Conservation (phyloP, 2,113 vertebrate species). For the Ctenomys sociabilis region DNA sequence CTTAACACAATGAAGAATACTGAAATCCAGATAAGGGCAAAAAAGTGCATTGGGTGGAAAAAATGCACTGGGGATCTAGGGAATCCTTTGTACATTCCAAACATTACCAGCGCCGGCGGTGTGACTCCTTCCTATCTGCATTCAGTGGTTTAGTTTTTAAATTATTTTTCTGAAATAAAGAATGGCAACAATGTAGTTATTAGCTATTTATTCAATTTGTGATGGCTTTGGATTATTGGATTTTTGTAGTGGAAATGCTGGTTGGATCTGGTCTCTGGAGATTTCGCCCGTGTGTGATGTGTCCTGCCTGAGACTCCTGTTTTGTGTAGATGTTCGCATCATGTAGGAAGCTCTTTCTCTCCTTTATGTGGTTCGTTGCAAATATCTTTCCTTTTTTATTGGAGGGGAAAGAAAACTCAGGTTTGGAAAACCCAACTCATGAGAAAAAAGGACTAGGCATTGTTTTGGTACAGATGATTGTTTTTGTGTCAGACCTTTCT, state of each 20-base stretch:
- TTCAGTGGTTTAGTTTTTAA: slow-evolving; percentile 44
- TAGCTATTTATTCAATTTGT: slow-evolving; percentile 39
- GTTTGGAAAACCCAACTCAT: slow-evolving; percentile 9
- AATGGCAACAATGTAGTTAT: slow-evolving; percentile 16
- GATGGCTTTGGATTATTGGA: background rate
- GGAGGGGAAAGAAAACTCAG: background rate
- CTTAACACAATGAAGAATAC: background rate
- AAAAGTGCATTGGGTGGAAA: background rate
- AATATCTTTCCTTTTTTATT: slow-evolving; percentile 56
- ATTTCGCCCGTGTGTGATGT: background rate
- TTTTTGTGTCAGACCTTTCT: background rate
- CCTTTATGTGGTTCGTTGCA: background rate
- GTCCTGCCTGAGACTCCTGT: slow-evolving; percentile 2
- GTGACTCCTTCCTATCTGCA: background rate
- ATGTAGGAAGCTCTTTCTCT: background rate
- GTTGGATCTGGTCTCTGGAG: slow-evolving; percentile 10
- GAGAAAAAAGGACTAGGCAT: background rate
- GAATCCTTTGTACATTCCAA: slow-evolving; percentile 4
- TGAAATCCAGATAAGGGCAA: slow-evolving; percentile 21
- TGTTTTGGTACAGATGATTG: background rate
- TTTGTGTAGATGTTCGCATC: background rate
- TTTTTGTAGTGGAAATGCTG: background rate
- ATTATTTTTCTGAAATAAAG: slow-evolving; percentile 26
- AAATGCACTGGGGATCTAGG: background rate
- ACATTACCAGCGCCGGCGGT: background rate